phyloP scores from a whole-genome alignment of 2,113 vertebrate genomes.

The Hypanus sabinus region DNA sequence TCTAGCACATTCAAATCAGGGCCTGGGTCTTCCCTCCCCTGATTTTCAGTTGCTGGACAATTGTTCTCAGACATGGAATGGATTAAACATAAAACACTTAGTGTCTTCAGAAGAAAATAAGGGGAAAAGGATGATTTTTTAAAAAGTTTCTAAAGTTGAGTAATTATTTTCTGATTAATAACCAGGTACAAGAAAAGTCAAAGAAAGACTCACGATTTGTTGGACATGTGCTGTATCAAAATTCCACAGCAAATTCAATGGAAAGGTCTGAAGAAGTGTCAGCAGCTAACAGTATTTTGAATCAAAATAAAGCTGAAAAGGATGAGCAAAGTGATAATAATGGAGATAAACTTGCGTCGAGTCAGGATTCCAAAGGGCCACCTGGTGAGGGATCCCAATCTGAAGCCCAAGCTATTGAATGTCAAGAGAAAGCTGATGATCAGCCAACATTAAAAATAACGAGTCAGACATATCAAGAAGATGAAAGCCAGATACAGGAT shows the following conservation, averaged over 20 bases:
- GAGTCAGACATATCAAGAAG: slow-evolving; percentile 37
- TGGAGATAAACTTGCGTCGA: background rate
- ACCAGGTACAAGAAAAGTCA: slow-evolving; percentile 87
- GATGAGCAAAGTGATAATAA: slow-evolving; percentile 36
- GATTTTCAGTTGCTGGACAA: background rate
- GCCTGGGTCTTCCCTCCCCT: background rate
- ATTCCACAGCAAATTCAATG: slow-evolving; percentile 44
- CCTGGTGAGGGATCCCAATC: slow-evolving; percentile 38
- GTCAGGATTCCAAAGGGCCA: slow-evolving; percentile 42
- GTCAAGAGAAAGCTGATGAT: slow-evolving; percentile 42
- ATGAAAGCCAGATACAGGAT: slow-evolving; percentile 15
- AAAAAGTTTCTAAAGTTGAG: background rate
- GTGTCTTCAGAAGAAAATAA: background rate
- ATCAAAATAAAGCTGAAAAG: slow-evolving; percentile 43
- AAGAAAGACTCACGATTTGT: slow-evolving; percentile 84
- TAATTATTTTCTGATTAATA: slow-evolving; percentile 43
- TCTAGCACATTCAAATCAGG: background rate
- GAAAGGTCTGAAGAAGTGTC: slow-evolving; percentile 51
- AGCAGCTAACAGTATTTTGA: slow-evolving; percentile 48
- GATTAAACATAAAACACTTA: too few species aligned
- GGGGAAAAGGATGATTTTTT: background rate
- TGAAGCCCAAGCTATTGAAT: slow-evolving; percentile 24
- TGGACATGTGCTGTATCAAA: slow-evolving; percentile 80
- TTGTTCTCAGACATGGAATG: background rate
- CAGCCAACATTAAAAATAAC: slow-evolving; percentile 5